Base-by-base conservation (phyloP, 2,888 invertebrate species). In the Drosophila histrio region DNA sequence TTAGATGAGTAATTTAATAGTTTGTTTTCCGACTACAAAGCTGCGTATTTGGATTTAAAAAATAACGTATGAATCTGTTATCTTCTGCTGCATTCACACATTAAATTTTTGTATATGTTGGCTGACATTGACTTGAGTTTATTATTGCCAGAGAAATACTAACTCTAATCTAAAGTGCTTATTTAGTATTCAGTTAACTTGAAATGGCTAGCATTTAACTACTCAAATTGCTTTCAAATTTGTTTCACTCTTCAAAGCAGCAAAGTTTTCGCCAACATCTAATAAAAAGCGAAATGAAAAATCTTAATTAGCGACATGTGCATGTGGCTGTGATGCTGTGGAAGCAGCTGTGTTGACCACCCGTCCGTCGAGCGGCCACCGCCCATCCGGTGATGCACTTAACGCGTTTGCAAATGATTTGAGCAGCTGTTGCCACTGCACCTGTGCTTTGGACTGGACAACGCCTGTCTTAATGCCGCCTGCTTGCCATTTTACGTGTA, bases 381-480 rank as follows among this genome's bases (percentile, higher is more conserved):
- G 75, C 78, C 80, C 82, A 82, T 77, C 82, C 83, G 80, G 82
- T 72, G 82, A 79, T 82, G 81, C 84, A 75, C 75, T 83, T 83
- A 84, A 84, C 83, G 83, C 83, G 74, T 84, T 80, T 79, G 81
- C 84, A 84, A 80, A 80, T 83, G 74, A 84, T 82, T 82, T 74
- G 83, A 75, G 72, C 79, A 79, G 79, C 79, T 81, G 82, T 73
- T 78, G 76, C 75, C 72, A 78, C 56, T 60, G 57, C 50, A 56
- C 54, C 63, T 59, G 54, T 63, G 59, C 24, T 44, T 46, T n/a
- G 9, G n/a, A 26, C 43, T 30, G 49, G 52, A 52, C 52, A 52
- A 39, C 38, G 49, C 30, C 68, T 58, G 61, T 57, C 63, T 64
- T 46, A 59, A 65, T 65, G 77, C 72, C 74, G 78, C 74, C 64